A percentile compares a stretch with the other conserved stretches of the same genome.
Evolutionary conservation across 1,140 invertebrate genomes (phyloP).

Genomic region (Homarus americanus): DNA sequence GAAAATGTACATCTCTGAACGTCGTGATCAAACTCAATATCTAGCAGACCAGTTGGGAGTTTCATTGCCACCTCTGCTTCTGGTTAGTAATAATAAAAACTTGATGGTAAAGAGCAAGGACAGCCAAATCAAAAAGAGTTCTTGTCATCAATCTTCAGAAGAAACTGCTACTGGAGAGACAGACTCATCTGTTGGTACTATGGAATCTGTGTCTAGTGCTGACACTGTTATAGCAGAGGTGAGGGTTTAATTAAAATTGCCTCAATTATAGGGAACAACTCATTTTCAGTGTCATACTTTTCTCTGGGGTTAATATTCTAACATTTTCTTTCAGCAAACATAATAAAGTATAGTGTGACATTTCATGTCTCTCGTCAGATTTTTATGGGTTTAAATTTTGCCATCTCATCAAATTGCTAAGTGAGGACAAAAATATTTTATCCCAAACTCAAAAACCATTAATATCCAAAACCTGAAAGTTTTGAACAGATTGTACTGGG

Average conservation of each 20-base stretch:
- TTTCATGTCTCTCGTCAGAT: no score
- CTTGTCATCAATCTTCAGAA: background rate
- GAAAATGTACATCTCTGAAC: constrained; percentile 85
- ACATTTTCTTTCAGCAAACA: no score
- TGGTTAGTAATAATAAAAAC: background rate
- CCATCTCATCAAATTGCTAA: no score
- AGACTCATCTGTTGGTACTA: constrained; percentile 42
- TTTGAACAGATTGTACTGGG: no score
- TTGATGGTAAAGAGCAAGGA: background rate
- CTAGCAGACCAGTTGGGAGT: constrained; percentile 78
- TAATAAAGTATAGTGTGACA: no score
- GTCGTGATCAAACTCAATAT: constrained; percentile 81
- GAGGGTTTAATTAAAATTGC: background rate
- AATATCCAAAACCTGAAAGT: no score
- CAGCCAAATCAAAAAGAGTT: constrained; percentile 12
- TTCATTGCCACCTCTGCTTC: constrained; percentile 65
- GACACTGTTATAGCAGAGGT: constrained; percentile 51
- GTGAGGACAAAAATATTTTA: no score
- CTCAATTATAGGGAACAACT: no score
- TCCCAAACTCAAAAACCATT: no score
- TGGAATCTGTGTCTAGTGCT: constrained; percentile 51
- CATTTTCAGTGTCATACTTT: no score
- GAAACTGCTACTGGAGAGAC: background rate
- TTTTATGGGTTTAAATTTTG: no score
- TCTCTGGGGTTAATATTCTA: no score